phyloP scores from a whole-genome alignment of 2,113 vertebrate species.

The Murina feae region DNA sequence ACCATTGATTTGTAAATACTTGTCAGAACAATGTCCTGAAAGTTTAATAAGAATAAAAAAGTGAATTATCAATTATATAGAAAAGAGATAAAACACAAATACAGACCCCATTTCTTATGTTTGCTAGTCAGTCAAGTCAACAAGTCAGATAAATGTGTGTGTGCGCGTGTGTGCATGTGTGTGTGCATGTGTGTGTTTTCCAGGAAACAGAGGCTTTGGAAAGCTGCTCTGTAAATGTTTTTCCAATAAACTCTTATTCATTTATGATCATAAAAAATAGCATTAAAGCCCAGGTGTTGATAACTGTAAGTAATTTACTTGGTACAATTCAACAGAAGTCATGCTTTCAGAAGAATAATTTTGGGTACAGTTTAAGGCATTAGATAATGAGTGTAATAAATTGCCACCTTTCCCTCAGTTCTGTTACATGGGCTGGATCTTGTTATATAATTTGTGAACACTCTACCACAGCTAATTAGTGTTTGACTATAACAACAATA shows the following conservation, averaged over 20 bases:
- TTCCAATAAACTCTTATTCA: not conserved
- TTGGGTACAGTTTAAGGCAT: not conserved
- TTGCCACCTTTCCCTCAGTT: not conserved
- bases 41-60: not conserved
- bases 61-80: not conserved
- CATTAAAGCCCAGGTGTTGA: not conserved
- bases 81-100: not conserved
- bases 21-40: not conserved
- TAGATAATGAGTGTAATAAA: not conserved
- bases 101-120: not conserved
- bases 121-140: not conserved
- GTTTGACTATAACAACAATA: not conserved
- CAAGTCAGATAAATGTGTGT: not conserved
- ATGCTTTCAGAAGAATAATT: not conserved
- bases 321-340: not conserved
- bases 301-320: not conserved
- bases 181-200: not conserved
- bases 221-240: not conserved
- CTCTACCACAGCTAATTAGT: not conserved
- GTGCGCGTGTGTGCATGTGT: too few relatives aligned
- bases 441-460: not conserved
- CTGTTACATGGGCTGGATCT: not conserved
- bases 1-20: not conserved
- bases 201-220: not conserved
- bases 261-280: not conserved